A percentile compares a stretch with the other conserved stretches of the same genome.
phyloP scores from a whole-genome alignment of 1,140 invertebrate genomes.

The Bombus superbus region DNA sequence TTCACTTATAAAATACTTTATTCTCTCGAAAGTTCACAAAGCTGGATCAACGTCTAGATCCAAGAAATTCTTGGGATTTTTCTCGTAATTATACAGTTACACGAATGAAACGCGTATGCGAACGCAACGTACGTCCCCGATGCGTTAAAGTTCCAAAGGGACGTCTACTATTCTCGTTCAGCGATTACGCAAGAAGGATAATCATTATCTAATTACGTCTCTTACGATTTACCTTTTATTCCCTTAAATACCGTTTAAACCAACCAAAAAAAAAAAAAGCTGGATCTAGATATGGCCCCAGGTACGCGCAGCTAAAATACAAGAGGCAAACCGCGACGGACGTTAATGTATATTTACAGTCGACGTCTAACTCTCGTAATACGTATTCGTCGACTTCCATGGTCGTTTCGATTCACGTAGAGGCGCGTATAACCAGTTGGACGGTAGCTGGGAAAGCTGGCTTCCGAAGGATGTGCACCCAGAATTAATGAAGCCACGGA shows the following conservation, averaged over 20 bases:
- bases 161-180: background rate
- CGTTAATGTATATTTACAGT: conserved; percentile 24
- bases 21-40: too few relatives aligned
- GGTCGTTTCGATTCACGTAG: background rate
- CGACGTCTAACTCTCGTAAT: background rate
- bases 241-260: background rate
- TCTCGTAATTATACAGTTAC: too few relatives aligned
- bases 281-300: background rate
- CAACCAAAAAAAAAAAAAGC: background rate
- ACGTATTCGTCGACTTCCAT: background rate
- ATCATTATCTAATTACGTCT: too few relatives aligned
- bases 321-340: background rate
- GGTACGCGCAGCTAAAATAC: background rate
- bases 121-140: too few relatives aligned
- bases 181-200: background rate
- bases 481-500: conserved; percentile 66
- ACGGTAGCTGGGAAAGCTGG: conserved; percentile 15
- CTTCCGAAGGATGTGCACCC: conserved; percentile 50
- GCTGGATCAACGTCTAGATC: too few relatives aligned
- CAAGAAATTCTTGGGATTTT: too few relatives aligned
- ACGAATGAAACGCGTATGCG: too few relatives aligned
- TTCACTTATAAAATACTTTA: too few relatives aligned
- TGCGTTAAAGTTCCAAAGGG: too few relatives aligned
- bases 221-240: too few relatives aligned
- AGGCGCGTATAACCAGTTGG: background rate